Conservation (phyloP, 2,113 vertebrate species). For the Steatornis caripensis region DNA sequence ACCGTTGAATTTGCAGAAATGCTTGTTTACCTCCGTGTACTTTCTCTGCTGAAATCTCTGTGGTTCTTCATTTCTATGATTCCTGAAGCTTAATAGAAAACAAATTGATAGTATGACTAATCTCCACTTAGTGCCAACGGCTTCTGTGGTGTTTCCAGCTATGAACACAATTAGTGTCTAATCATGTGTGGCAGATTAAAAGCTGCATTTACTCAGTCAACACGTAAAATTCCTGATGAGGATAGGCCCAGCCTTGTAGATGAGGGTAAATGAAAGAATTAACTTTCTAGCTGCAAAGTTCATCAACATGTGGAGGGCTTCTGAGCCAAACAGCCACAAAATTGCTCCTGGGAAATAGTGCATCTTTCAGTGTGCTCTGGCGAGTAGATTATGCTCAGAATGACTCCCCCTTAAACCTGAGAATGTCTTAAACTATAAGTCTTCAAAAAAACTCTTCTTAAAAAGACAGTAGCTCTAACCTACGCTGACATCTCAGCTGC, state of each 20-base stretch:
- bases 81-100: slow-evolving; percentile 6
- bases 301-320: not conserved
- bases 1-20: not conserved
- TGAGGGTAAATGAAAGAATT: not conserved
- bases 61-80: not conserved
- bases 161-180: not conserved
- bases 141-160: slow-evolving; percentile 4
- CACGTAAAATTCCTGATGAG: not conserved
- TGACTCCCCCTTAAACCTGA: not conserved
- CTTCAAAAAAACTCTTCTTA: not conserved
- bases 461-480: not conserved
- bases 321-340: not conserved
- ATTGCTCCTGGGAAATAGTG: not conserved
- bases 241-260: not conserved
- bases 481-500: not conserved
- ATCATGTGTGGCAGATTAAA: not conserved
- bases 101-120: slow-evolving; percentile 8
- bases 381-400: not conserved
- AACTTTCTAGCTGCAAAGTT: not conserved
- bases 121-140: not conserved
- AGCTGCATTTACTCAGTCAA: not conserved
- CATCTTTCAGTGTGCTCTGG: not conserved
- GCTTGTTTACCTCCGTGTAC: not conserved
- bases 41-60: not conserved
- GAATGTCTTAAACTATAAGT: not conserved